Evolutionary conservation across 2,888 invertebrate species (phyloP), one percentile per base, ranked within the genome.

Genomic region (Trissolcus japonicus): DNA sequence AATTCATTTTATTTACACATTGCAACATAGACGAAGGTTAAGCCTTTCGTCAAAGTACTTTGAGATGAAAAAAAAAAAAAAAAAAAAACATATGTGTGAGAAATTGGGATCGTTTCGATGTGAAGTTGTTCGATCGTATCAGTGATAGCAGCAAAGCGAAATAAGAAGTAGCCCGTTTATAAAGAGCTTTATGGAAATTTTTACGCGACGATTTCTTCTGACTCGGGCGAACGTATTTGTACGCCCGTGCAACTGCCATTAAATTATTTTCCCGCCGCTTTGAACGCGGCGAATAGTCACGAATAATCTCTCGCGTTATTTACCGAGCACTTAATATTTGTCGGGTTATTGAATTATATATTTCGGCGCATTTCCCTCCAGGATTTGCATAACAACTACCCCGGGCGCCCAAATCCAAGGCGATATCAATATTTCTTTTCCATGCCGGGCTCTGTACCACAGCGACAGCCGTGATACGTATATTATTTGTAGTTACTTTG

Each of bases 261-360:
- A 57, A 54, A 71, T 69, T 61, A 61, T 61, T 61, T 54, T 25
- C 6, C 29, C 17, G 19, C 50, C 19, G 51, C 40, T 55, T 59
- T 29, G 11, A 67, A 41, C 14, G 17, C 17, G 14, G 4, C 35
- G 53, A 46, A 60, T 46, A 54, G 35, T 54, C 43, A 48, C 60
- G 54, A 60, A 48, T 60, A 68, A 68, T 60, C 55, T 60, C 55
- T 41, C 50, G 21, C 57, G 51, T 74, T 74, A 74, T 74, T 74
- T 74, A 50, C 74, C 41, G 63, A 68, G 74, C 68, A 68, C 68
- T 75, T 75, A 75, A 59, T 75, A 65, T 75, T 75, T 75, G 75
- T 69, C 68, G 54, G 41, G 68, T 68, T 75, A 75, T 75, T 69
- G 75, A 68, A 75, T 75, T 56, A 69, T 67, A 57, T 65, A 60